Conservation (phyloP, 1,140 invertebrate species). For the Sesamia nonagrioides region DNA sequence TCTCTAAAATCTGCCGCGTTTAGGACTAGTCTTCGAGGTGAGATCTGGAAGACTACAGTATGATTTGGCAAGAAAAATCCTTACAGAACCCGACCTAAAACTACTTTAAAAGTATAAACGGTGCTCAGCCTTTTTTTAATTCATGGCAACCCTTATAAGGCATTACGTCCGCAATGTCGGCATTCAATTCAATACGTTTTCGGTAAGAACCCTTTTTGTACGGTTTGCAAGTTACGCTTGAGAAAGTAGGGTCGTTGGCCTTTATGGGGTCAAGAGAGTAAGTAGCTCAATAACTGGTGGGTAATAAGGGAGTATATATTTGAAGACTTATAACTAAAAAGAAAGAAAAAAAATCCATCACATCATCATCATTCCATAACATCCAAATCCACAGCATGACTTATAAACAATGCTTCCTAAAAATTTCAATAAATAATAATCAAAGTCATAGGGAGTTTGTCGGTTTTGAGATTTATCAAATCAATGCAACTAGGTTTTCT, state of each 20-base stretch:
- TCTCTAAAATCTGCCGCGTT: too few species aligned
- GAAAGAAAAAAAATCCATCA: too few species aligned
- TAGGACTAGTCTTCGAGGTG: too few species aligned
- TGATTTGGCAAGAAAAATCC: background rate
- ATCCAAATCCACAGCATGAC: too few species aligned
- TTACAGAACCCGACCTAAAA: conserved; percentile 19
- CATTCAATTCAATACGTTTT: conserved; percentile 77
- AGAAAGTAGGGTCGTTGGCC: background rate
- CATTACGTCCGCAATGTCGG: conserved; percentile 58
- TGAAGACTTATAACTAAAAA: too few species aligned
- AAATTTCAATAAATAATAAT: too few species aligned
- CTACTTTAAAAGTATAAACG: background rate
- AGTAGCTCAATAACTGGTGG: background rate
- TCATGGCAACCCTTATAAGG: conserved; percentile 69
- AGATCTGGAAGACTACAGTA: too few species aligned
- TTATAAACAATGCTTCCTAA: too few species aligned
- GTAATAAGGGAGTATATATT: background rate
- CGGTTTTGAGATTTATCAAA: too few species aligned
- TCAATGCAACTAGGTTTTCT: too few species aligned
- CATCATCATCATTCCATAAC: too few species aligned
- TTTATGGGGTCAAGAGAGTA: background rate
- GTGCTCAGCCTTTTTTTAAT: conserved; percentile 55
- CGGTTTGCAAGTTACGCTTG: conserved; percentile 7
- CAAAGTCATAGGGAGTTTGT: too few species aligned
- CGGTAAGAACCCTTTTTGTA: conserved; percentile 32